A percentile compares a stretch with the other conserved stretches of the same genome.
These are phyloP conservation scores for Python bivittatus DNA, from an alignment of 2,113 vertebrate genomes.

Conservation along the genomic window DNA sequence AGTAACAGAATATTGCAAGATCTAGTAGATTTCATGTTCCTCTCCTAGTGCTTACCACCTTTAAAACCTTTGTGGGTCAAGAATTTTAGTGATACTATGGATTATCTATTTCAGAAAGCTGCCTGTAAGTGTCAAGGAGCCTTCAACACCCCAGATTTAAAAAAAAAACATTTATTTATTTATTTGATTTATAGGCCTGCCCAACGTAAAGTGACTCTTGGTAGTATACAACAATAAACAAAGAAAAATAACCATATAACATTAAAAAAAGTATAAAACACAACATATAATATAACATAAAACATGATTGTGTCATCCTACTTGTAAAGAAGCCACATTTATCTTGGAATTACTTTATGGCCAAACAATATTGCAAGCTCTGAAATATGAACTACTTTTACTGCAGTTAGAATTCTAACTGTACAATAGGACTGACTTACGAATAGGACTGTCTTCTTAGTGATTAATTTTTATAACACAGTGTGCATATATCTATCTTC, in stretches of 20 bases:
- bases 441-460: not conserved
- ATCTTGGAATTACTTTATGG: not conserved
- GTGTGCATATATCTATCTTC: not conserved
- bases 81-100: not conserved
- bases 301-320: no score
- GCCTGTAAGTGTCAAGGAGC: not conserved
- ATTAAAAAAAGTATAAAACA: not conserved
- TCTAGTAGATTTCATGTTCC: not conserved
- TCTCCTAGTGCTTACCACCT: not conserved
- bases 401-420: not conserved
- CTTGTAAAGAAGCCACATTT: not conserved
- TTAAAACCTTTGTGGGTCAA: not conserved
- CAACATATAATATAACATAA: not conserved
- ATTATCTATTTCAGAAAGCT: not conserved
- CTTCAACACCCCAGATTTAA: not conserved
- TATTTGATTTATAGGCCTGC: no score
- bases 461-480: constrained; percentile 28
- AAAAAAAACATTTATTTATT: no score
- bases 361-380: no score
- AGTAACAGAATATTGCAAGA: not conserved
- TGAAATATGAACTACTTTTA: no score
- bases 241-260: not conserved
- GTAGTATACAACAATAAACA: no score
- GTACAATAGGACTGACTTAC: not conserved
- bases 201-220: no score